These are phyloP conservation scores for Podarcis muralis DNA, from an alignment of 2,113 vertebrate genomes.

Conservation along the genomic window DNA sequence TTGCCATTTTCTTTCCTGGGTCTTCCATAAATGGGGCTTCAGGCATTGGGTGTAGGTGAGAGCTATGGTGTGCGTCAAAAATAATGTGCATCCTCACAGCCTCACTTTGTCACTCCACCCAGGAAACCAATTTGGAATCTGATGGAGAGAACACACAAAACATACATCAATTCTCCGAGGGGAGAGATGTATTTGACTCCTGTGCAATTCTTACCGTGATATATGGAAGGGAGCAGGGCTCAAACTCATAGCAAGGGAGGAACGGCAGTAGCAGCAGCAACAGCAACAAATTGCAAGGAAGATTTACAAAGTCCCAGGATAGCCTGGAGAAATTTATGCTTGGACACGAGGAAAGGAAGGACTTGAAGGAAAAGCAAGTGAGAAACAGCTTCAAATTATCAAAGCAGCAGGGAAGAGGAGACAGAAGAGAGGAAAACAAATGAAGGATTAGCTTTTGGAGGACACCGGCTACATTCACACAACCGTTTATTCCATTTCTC, in stretches of 20 bases:
- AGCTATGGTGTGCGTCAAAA: not conserved
- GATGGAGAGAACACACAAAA: not conserved
- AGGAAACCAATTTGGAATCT: not conserved
- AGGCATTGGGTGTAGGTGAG: not conserved
- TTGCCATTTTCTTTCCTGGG: too few relatives aligned
- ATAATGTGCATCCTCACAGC: not conserved
- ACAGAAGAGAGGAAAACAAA: not conserved
- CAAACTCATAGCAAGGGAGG: too few relatives aligned
- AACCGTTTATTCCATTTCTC: too few relatives aligned
- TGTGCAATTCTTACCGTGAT: not conserved
- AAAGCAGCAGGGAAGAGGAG: not conserved
- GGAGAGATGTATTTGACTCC: not conserved
- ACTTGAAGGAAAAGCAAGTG: not conserved
- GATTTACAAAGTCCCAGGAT: not conserved
- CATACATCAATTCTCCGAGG: not conserved
- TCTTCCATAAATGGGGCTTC: too few relatives aligned
- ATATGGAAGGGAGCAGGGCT: not conserved
- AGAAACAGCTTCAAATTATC: not conserved
- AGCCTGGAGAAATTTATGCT: not conserved
- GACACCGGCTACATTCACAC: too few relatives aligned
- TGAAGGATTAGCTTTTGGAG: not conserved
- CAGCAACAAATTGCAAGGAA: not conserved
- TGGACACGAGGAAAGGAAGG: not conserved
- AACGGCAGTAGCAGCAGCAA: not conserved
- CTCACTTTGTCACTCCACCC: not conserved